These are phyloP conservation scores for Capreolus pygargus DNA, from an alignment of 2,113 vertebrate species.

Conservation along the genomic window DNA sequence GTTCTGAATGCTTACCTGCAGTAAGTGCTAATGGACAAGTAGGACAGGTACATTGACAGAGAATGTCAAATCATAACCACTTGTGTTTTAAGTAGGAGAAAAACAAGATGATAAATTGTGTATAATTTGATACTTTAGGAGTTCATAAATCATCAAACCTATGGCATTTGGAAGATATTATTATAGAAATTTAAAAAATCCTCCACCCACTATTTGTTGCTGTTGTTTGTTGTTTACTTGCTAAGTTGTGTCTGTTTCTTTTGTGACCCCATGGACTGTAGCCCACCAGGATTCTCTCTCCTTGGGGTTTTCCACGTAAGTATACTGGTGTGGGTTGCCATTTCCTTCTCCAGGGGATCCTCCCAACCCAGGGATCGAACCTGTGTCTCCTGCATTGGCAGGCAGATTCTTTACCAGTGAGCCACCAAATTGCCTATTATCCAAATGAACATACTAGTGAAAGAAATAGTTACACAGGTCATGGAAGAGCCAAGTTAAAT, in stretches of 20 bases:
- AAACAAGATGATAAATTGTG: background rate
- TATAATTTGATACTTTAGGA: background rate
- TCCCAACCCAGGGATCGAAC: background rate
- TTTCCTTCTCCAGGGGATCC: background rate
- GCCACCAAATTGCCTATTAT: background rate
- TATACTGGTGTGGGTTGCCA: background rate
- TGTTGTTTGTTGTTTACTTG: background rate
- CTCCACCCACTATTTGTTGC: background rate
- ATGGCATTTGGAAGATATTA: background rate
- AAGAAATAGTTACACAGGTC: background rate
- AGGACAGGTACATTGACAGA: background rate
- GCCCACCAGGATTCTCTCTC: background rate
- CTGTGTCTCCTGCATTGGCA: background rate
- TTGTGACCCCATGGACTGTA: background rate
- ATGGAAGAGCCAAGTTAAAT: background rate
- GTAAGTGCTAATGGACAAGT: background rate
- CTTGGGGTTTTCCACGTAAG: background rate
- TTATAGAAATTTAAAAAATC: background rate
- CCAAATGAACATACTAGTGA: background rate
- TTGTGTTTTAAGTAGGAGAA: background rate
- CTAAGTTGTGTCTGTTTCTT: background rate
- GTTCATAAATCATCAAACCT: background rate
- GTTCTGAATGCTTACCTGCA: background rate
- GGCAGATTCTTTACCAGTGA: background rate
- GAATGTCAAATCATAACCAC: background rate